Conservation (phyloP, 2,797 vertebrate species). For the Limnodromus scolopaceus region DNA sequence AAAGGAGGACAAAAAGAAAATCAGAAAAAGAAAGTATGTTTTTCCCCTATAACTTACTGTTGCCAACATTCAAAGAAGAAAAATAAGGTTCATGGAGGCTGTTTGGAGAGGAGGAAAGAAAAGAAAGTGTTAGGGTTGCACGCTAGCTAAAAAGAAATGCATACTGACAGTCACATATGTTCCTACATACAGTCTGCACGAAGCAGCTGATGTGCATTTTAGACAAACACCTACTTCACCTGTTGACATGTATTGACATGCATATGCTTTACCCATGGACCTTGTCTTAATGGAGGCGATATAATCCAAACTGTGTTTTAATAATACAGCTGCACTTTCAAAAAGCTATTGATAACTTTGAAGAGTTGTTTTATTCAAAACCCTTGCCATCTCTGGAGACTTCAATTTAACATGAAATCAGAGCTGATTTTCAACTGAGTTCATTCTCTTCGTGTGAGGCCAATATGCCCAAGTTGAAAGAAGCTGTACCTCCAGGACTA, state of each 20-base stretch:
- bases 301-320: neutral
- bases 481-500: neutral
- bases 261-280: neutral
- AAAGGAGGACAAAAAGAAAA: neutral
- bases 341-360: neutral
- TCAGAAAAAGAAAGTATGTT: rapidly evolving
- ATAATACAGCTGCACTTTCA: neutral
- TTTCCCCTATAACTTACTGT: neutral
- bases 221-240: neutral
- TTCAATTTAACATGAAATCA: neutral
- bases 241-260: neutral
- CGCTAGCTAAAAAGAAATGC: neutral
- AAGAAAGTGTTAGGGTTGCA: neutral
- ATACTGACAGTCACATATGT: rapidly evolving
- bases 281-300: neutral
- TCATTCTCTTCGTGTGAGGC: neutral
- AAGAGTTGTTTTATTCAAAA: neutral
- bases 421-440: neutral
- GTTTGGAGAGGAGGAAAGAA: neutral
- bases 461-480: neutral
- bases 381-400: neutral
- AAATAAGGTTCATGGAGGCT: neutral
- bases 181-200: neutral
- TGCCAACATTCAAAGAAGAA: neutral
- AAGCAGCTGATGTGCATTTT: neutral